Evolutionary conservation across 2,888 invertebrate genomes (phyloP), one percentile per base, ranked within the genome.

Genomic region (Hermodice carunculata): DNA sequence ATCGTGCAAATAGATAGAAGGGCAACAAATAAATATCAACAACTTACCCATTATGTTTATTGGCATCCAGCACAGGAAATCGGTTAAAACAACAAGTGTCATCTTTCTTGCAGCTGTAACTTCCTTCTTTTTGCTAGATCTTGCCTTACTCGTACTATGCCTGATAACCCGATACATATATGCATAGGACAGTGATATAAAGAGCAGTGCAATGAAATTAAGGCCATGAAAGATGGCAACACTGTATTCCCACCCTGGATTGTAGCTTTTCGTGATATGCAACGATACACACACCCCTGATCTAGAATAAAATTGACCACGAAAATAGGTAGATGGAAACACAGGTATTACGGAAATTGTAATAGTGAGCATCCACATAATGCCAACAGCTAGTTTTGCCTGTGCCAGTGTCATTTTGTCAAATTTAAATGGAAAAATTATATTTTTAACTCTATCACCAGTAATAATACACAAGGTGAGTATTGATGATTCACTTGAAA

Each of bases 401-500:
- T 61, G 71, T 22, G 69, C 68, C 4, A 69, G 49, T 5, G 73
- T 77, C 34, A 84, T 76, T 14, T 64, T 65, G 8, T 68, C 28
- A 22, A 64, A 63, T 3, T 70, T 87, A 54, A 90, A 82, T 17
- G 90, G 90, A 69, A 89, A 86, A n/a, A 89, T 88, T 29, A 91
- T 89, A 1, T 89, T 89, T 69, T 90, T 86, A 72, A 90, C 88
- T 17, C 91, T 87, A 78, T 91, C 91, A 85, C 89, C 88, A 0
- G 91, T 91, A 61, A 91, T 90, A 65, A 90, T 74, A 0, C 89
- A 88, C 17, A 91, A 84, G 52, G 90, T 87, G 66, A 90, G 78
- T 1, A 90, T 90, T 0, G 91, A 91, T 3, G 90, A 89, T 80
- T 90, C 90, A 65, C 89, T 90, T 62, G 90, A 90, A 24, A 75